Percentiles rank a stretch among this genome's conserved stretches.
These are phyloP conservation scores for Philopedon plagiatum DNA, from an alignment of 2,888 invertebrate species.

Conservation along the genomic window DNA sequence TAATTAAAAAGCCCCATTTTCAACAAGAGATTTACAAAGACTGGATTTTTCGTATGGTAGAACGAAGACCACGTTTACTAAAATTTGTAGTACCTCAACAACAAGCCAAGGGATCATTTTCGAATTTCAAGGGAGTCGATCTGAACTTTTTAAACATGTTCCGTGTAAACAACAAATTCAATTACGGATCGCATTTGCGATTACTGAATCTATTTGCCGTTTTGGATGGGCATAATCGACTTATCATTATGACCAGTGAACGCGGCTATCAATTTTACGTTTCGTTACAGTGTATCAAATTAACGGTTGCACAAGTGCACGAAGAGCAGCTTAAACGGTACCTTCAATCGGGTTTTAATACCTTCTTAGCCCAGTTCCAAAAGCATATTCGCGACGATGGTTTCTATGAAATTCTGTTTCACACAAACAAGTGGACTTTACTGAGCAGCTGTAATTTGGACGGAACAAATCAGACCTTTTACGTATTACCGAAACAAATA, in stretches of 20 bases:
- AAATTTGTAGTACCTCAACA: background rate
- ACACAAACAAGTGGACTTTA: background rate
- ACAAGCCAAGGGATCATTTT: background rate
- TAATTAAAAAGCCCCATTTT: background rate
- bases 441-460: slow-evolving; percentile 2
- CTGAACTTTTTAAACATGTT: background rate
- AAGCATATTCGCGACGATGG: background rate
- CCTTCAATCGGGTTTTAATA: background rate
- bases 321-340: background rate
- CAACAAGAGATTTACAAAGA: background rate
- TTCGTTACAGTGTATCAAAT: background rate
- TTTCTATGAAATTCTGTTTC: background rate
- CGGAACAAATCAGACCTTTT: background rate
- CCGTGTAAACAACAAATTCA: background rate
- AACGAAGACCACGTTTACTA: background rate
- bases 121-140: background rate
- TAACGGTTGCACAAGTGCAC: background rate
- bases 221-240: background rate
- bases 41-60: background rate
- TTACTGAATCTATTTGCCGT: background rate
- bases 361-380: background rate
- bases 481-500: background rate
- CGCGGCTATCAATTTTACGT: background rate
- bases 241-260: background rate
- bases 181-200: background rate